Base-by-base conservation (phyloP, 2,888 invertebrate genomes). In the Clanis bilineata region DNA sequence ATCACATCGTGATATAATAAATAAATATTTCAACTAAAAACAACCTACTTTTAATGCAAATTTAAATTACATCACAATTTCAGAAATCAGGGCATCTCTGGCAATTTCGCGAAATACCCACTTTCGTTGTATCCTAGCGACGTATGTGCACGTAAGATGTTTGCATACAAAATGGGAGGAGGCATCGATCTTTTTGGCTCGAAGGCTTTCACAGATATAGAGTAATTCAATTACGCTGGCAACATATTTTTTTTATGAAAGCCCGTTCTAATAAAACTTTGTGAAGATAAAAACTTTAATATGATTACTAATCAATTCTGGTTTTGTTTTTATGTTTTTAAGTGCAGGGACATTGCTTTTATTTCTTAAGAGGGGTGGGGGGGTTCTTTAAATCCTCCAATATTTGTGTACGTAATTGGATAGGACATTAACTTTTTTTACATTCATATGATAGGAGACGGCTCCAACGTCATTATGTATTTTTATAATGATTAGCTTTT, bases 61-160 rank as follows among this genome's bases (percentile, higher is more conserved):
- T 28, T 28, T 18, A 15, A 10, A 28, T 32, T 32, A 32, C 1
- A 32, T 32, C 9, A 18, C 51, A 47, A 15, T 1, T 3, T 18
- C 7, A 15, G 18, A 10, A 51, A 51, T 51, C 32, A 51, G 4
- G 51, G 9, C 18, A 32, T 51, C 32, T 47, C 18, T 51, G 4
- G 51, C 32, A 51, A 51, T 51, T 21, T 32, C 51, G 18, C 32
- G 4, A 51, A 51, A 32, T 32, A 32, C 18, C 51, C 28, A 9
- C 9, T 51, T 51, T 51, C 51, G 18, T 51, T 10, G 32, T 28
- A 32, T 44, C 10, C 28, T 32, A 10, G 32, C 18, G 18, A 51
- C 10, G 51, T 51, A 51, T 51, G 28, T 47, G 51, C 51, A 51
- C 32, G 51, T 51, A 32, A 51, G 51, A 18, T 18, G 51, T 51